Base-by-base conservation (phyloP, 1,140 invertebrate species). In the Brachionus rotundiformis region DNA sequence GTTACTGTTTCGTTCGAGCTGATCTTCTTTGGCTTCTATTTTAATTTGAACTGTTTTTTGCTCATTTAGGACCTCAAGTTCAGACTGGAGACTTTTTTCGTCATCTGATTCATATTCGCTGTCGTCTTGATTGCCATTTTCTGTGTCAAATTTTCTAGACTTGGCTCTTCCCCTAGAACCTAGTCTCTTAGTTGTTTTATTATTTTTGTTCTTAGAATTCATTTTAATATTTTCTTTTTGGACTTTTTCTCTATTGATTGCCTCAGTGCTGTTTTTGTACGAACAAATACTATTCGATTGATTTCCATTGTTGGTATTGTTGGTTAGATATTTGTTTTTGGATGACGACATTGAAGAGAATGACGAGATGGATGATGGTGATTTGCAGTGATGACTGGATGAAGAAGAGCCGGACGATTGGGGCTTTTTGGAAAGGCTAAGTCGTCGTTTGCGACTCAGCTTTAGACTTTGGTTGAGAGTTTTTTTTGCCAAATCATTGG, bases 201-300 rank as follows among this genome's bases (percentile, higher is more conserved):
- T 13, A 71, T 19, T 71, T 39, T 25, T 19, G 27, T 19, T 44
- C 33, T 73, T 73, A 8, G 36, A 73, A 25, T 73, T 73, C 6
- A 73, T 11, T 73, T 73, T 73, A 3, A 73, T 73, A 44, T 73
- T 73, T 13, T 73, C 68, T 47, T 73, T 73, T 73, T 73, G 36
- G 23, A 11, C 29, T 33, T 63, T 63, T 6, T 29, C 25, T 63
- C 13, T 13, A 29, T 63, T 33, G 25, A 27, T 13, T 8, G 61
- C 29, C 25, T n/a, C 25, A 29, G 19, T 63, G 25, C 3, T 29
- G 23, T 3, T 27, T 4, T 63, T 63, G 25, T 8, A 13, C 0
- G 11, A 11, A 33, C 8, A 31, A 27, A 3, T 33, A 8, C 2
- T 63, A 23, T 7, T 27, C 3, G 61, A 63, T n/a, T 63, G 61